phyloP scores from a whole-genome alignment of 2,113 vertebrate species.

The Pluvialis apricaria region DNA sequence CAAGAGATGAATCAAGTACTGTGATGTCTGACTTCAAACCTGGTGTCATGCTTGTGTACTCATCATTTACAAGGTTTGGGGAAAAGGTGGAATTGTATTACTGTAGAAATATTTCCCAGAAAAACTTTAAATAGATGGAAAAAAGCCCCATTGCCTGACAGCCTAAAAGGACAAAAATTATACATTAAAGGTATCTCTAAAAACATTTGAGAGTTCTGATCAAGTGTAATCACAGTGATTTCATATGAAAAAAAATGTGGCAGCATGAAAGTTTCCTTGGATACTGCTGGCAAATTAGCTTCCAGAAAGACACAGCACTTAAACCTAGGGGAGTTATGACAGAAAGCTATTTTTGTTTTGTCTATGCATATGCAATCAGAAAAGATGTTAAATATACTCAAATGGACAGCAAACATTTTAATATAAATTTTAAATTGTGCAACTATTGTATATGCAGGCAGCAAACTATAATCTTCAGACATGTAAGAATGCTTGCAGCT shows the following conservation, averaged over 20 bases:
- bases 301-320: not conserved
- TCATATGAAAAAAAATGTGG: not conserved
- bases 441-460: not conserved
- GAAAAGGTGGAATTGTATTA: slow-evolving; percentile 55
- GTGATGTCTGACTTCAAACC: slow-evolving; percentile 67
- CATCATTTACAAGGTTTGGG: slow-evolving; percentile 56
- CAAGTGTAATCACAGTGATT: slow-evolving; percentile 59
- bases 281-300: not conserved
- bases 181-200: slow-evolving; percentile 54
- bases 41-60: slow-evolving; percentile 61
- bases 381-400: not conserved
- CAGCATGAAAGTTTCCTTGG: slow-evolving; percentile 31
- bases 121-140: slow-evolving; percentile 31
- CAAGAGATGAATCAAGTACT: slow-evolving; percentile 65
- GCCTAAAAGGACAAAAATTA: slow-evolving; percentile 61
- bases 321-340: not conserved
- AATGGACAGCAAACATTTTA: not conserved
- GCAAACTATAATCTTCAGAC: not conserved
- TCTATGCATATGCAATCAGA: not conserved
- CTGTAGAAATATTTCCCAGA: slow-evolving; percentile 56
- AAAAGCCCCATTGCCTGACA: slow-evolving; percentile 29
- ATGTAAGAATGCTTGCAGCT: not conserved
- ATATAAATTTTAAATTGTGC: not conserved
- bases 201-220: slow-evolving; percentile 64
- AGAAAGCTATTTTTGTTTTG: not conserved